Base-by-base conservation (phyloP, 2,797 vertebrate genomes). In the Danio aesculapii region DNA sequence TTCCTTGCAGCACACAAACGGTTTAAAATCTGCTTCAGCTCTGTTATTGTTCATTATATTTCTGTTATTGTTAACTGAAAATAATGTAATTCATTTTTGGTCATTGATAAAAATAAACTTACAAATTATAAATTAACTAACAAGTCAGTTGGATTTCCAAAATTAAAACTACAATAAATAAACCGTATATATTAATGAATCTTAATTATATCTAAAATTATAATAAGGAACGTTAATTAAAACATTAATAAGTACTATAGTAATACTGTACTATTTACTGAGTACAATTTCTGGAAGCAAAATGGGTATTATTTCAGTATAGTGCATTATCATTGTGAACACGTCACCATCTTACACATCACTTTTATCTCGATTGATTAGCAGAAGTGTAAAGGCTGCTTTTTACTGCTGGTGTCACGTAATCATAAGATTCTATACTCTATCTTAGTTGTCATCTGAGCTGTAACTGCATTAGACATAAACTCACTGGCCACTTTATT, bases 341-440 rank as follows among this genome's bases (percentile, higher is more conserved):
- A 63, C 6, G n/a, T 70, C 30, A 63, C 14, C 55, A 70, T 12
- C 41, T 69, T 79, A 30, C 75, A 16, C 49, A 59, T 44, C 14
- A n/a, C 16, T 13, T 16, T 70, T 71, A 79, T 71, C 47, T 71
- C 8, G 52, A 43, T n/a, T 46, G 58, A 71, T 79, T 70, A 50
- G n/a, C 5, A 43, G n/a, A 44, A 62, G n/a, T 46, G 49, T 12
- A 21, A 13, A 21, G n/a, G 8, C 17, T 41, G 8, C 8, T 61
- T 61, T 59, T 19, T 43, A 41, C 39, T 58, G 69, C 55, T 30
- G 55, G 4, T 50, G 14, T 61, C 70, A 21, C 8, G 17, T 30
- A 13, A 0, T 49, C 17, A 39, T 21, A 6, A n/a, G 49, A 53
- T 63, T 50, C 2, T 12, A 57, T 72, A 46, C 59, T n/a, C 58